Evolutionary conservation across 1,140 invertebrate species (phyloP), one percentile per base, ranked within the genome.

Genomic region (Drosophila funebris): DNA sequence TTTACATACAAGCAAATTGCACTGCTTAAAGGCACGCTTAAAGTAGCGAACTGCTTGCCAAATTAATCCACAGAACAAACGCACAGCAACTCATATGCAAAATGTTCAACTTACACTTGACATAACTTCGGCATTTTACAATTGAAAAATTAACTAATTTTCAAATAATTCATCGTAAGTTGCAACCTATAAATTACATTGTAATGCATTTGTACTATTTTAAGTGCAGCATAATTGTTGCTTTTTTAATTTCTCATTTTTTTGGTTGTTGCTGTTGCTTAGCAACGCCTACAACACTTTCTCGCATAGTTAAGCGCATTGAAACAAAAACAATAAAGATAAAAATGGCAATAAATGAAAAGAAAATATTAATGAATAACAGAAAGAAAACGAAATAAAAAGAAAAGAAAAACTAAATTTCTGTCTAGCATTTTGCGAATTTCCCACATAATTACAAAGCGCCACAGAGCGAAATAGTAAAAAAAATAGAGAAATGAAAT

Each of bases 391-490:
- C 4, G 44, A 33, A 22, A 27, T 14, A 57, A 39, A 73, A 73
- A 52, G 16, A 27, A 60, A 56, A 58, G 36, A 29, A 68, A 74
- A 52, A 78, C 70, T 61, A 77, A 68, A 74, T 88, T 88, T 87
- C 71, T 79, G 78, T 88, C 83, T 83, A 87, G 83, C 78, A 82
- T 88, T 88, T 87, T 88, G 67, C 60, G 58, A 83, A 79, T 83
- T 88, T 87, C 83, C 69, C 83, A 87, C 83, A 87, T 88, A 87
- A 87, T 88, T 87, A 83, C 78, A 60, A 82, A 85, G 79, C 75
- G 78, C 79, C 74, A 46, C 13, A 43, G 36, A 58, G 61, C 22
- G 31, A 57, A 24, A 52, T 43, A 54, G 44, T 13, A 20, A 8
- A 58, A 39, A 14, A 50, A 29, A 33, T 61, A 24, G 39, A 18